Conservation (phyloP, 2,888 invertebrate species). For the Oscheius myriophilus region DNA sequence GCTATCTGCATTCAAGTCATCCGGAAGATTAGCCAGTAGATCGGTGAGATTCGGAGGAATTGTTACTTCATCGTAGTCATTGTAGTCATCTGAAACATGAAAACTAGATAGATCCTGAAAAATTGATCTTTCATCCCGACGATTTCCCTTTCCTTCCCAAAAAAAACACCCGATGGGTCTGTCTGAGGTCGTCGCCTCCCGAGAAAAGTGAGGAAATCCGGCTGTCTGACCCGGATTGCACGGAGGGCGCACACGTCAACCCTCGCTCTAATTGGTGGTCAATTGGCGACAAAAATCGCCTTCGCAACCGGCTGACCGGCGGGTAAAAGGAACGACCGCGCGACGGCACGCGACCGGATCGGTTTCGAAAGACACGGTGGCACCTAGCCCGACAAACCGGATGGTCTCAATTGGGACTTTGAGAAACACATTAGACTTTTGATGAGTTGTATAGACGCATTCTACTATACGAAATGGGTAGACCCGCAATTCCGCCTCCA, state of each 20-base stretch:
- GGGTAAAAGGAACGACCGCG: no score
- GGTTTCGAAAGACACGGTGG: slow-evolving; percentile 13
- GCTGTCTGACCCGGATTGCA: not conserved
- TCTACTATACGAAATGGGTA: no score
- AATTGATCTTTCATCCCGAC: no score
- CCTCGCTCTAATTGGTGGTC: slow-evolving; percentile 5
- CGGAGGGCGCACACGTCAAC: not conserved
- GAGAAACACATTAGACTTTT: no score
- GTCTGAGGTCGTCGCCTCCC: not conserved
- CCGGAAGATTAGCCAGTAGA: slow-evolving; percentile 65
- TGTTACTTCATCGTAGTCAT: slow-evolving; percentile 68
- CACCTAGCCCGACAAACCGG: no score
- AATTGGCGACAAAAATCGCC: slow-evolving; percentile 28
- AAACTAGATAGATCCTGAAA: not conserved
- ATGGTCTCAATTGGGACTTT: no score
- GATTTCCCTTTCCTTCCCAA: no score
- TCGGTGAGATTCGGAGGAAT: slow-evolving; percentile 68
- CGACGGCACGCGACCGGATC: slow-evolving; percentile 9
- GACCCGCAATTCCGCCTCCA: no score
- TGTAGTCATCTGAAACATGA: slow-evolving; percentile 57
- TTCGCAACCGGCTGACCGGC: slow-evolving; percentile 10
- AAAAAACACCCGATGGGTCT: not conserved
- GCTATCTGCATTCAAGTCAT: slow-evolving; percentile 62
- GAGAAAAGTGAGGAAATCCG: slow-evolving; percentile 6
- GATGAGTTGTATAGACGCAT: no score